A percentile compares a stretch with the other conserved stretches of the same genome.
phyloP scores from a whole-genome alignment of 2,113 vertebrate species.

The Halcyon senegalensis region DNA sequence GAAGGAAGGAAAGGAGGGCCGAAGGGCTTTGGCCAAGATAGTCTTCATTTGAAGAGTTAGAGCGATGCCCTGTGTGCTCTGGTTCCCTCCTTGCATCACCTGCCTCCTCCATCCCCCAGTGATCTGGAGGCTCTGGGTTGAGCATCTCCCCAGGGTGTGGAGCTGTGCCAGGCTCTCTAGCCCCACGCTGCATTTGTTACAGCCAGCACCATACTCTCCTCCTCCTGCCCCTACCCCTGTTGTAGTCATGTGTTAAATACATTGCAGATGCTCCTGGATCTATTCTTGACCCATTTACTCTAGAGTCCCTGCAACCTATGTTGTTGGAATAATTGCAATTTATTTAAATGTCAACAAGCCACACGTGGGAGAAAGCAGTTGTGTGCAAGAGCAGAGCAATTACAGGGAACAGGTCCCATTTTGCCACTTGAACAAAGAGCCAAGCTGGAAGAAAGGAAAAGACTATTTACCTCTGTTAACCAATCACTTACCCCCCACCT shows the following conservation, averaged over 20 bases:
- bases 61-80: background rate
- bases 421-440: slow-evolving; percentile 41
- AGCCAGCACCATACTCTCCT: background rate
- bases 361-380: slow-evolving; percentile 45
- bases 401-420: slow-evolving; percentile 48
- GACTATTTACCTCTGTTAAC: slow-evolving; percentile 22
- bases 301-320: slow-evolving; percentile 38
- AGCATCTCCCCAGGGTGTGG: accelerated
- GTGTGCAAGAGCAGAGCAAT: slow-evolving; percentile 61
- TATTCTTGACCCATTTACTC: slow-evolving; percentile 36
- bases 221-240: background rate
- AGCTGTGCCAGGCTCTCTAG: background rate
- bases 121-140: background rate
- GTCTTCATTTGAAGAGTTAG: background rate
- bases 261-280: background rate
- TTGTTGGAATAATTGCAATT: slow-evolving; percentile 61
- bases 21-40: background rate
- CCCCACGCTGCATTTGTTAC: accelerated
- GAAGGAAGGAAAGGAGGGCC: background rate
- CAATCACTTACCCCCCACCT: background rate
- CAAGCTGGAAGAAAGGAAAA: background rate
- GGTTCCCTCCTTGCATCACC: background rate
- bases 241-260: background rate
- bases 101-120: background rate
- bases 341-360: slow-evolving; percentile 76